Evolutionary conservation across 1,140 invertebrate genomes (phyloP).

Genomic region (Aphaenogaster ashmeadi): DNA sequence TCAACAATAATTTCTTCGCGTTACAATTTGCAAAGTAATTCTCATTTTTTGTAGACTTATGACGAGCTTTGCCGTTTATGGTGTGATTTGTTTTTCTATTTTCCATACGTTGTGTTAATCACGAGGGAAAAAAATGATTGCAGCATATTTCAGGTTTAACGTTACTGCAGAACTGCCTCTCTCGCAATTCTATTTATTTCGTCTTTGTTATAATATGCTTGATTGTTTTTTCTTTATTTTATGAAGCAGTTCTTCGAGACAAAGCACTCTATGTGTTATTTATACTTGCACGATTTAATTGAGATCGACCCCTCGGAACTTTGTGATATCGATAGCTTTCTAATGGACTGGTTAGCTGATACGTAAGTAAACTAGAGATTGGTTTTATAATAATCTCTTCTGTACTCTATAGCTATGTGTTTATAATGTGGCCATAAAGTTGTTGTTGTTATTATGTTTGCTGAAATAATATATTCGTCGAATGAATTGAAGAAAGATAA

Average conservation of each 20-base stretch:
- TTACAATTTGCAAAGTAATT: background rate
- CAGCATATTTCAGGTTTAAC: background rate
- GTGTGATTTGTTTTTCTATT: background rate
- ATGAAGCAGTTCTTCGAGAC: background rate
- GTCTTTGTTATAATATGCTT: background rate
- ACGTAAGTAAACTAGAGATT: slow-evolving; percentile 41
- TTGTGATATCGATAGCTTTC: slow-evolving; percentile 60
- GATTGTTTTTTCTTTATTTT: background rate
- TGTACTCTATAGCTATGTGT: slow-evolving; percentile 26
- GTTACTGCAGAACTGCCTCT: background rate
- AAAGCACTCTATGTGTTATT: background rate
- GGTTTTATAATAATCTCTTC: slow-evolving; percentile 45
- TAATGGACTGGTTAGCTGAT: slow-evolving; percentile 55
- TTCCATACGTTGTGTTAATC: background rate
- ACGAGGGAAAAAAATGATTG: background rate
- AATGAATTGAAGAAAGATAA: slow-evolving; percentile 10
- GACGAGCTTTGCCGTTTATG: background rate
- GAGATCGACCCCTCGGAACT: slow-evolving; percentile 29
- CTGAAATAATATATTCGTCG: slow-evolving; percentile 48
- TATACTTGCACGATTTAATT: slow-evolving; percentile 30
- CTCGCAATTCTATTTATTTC: slow-evolving; percentile 39
- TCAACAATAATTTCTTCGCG: background rate
- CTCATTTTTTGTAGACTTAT: background rate
- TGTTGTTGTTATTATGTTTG: slow-evolving; percentile 56
- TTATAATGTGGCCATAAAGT: slow-evolving; percentile 40